Base-by-base conservation (phyloP, 2,113 vertebrate genomes). In the Platichthys flesus region DNA sequence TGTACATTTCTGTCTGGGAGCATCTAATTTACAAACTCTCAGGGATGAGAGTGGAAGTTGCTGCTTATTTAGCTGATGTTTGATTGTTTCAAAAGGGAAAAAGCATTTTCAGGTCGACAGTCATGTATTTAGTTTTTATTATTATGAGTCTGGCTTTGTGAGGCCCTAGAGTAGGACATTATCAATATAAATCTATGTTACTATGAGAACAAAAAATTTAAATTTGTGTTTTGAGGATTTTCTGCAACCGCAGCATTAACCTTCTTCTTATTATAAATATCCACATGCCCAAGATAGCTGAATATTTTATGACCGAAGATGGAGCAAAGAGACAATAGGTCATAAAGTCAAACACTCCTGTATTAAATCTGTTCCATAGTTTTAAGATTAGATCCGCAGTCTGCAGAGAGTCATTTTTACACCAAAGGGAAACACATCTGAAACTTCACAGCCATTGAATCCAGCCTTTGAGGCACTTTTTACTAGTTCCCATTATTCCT, bases 241-340 rank as follows among this genome's bases (percentile, higher is more conserved):
- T 78, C 37, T 9, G 73, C 77, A 83, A 64, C 56, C 51, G 61
- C 72, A 74, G 70, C 69, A 86, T 71, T 74, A 84, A 71, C 23
- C 76, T 58, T 76, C 35, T 83, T 73, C 78, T 84, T 84, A 79
- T 24, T 24, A n/a, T n/a, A n/a, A n/a, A n/a, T n/a, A 77, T 79
- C 57, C 45, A 40, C 60, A 70, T 4, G 1, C 67, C 16, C 35
- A 62, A 58, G 77, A 80, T 79, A 42, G 76, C 83, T 84, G 47
- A 83, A 85, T 83, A 67, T 84, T 84, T 89, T 71, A 79, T 79
- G 56, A 56, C 15, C 10, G 58, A 63, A 74, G 71, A 86, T 74
- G 51, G 7, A 74, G 65, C 52, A n/a, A 18, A 67, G 71, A 90
- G 79, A 80, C 79, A 73, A 71, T 49, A 78, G 82, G 83, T 86